phyloP scores from a whole-genome alignment of 2,113 vertebrate genomes.

The Tursiops truncatus region DNA sequence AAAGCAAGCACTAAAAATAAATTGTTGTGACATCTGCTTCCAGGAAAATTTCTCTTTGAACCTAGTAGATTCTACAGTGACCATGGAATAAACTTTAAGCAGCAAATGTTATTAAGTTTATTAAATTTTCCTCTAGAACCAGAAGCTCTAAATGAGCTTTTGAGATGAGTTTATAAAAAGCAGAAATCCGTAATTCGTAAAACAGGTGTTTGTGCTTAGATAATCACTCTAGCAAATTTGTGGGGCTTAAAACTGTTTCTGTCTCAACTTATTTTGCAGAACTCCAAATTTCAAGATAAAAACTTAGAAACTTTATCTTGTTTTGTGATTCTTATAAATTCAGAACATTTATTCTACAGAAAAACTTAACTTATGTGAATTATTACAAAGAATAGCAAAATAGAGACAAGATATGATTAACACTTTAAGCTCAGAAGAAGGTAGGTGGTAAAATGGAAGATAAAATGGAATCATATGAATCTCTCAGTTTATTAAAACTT shows the following conservation, averaged over 20 bases:
- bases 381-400: slow-evolving; percentile 35
- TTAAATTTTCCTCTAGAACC: slow-evolving; percentile 62
- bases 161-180: slow-evolving; percentile 56
- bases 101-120: slow-evolving; percentile 50
- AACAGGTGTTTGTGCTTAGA: slow-evolving; percentile 56
- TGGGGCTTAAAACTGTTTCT: slow-evolving; percentile 40
- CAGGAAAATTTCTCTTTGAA: slow-evolving; percentile 59
- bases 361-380: slow-evolving; percentile 22
- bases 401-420: background rate
- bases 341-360: slow-evolving; percentile 3
- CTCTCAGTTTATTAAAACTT: slow-evolving; percentile 10
- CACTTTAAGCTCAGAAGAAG: background rate
- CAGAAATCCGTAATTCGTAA: slow-evolving; percentile 66
- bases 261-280: slow-evolving; percentile 24
- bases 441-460: slow-evolving; percentile 5
- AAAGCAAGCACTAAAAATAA: slow-evolving; percentile 52
- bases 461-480: slow-evolving; percentile 35
- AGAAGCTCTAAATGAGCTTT: slow-evolving; percentile 62
- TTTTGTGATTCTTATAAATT: slow-evolving; percentile 56
- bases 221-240: slow-evolving; percentile 18
- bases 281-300: slow-evolving; percentile 40
- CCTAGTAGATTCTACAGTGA: background rate
- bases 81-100: slow-evolving; percentile 26
- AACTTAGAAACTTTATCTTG: slow-evolving; percentile 11
- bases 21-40: background rate